Conservation (phyloP, 2,113 vertebrate genomes). For the Ammodytes marinus region DNA sequence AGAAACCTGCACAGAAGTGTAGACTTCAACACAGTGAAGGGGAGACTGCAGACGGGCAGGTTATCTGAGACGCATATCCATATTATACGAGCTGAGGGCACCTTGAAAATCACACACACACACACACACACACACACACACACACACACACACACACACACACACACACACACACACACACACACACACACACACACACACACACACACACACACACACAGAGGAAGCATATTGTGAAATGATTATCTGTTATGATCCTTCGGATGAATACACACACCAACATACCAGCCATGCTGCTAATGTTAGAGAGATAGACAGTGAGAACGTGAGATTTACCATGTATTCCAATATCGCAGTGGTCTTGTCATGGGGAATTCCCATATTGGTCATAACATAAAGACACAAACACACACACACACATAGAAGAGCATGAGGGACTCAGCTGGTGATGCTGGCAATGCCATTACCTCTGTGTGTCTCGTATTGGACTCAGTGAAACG, state of each 20-base stretch:
- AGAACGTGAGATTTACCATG: constrained; percentile 40
- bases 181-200: constrained; percentile 17
- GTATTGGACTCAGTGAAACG: constrained; percentile 43
- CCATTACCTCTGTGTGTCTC: constrained; percentile 58
- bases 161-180: constrained; percentile 2
- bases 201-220: neutral
- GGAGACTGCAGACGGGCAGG: constrained; percentile 48
- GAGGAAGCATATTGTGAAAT: constrained; percentile 30
- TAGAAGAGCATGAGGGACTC: constrained; percentile 45
- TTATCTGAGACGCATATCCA: constrained; percentile 65
- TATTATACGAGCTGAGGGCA: constrained; percentile 70
- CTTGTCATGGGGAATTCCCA: constrained; percentile 57
- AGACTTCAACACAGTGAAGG: constrained; percentile 50
- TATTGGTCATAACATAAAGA: constrained; percentile 32
- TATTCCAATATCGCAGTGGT: constrained; percentile 23
- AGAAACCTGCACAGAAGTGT: constrained; percentile 56
- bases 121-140: constrained; percentile 17
- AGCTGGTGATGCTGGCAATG: constrained; percentile 68
- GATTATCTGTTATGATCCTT: constrained; percentile 59
- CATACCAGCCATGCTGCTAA: neutral
- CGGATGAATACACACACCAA: constrained; percentile 27
- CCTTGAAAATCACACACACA: constrained; percentile 59
- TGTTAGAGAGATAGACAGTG: constrained; percentile 15
- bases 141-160: constrained; percentile 10
- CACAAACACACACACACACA: constrained; percentile 13